Base-by-base conservation (phyloP, 2,113 vertebrate genomes). In the Triplophysa tibetana region DNA sequence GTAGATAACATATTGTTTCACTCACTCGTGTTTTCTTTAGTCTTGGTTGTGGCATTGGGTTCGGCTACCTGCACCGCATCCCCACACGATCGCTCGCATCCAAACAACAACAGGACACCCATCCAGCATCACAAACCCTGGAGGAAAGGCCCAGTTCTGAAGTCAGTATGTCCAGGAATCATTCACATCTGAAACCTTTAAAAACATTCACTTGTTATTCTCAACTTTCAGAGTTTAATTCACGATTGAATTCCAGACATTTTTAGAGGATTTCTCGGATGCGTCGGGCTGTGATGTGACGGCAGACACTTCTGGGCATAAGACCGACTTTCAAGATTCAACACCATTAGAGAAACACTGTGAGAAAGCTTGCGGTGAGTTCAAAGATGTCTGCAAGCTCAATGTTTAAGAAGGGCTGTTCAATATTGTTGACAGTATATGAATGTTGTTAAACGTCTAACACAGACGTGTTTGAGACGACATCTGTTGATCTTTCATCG, bases 11-110 rank as follows among this genome's bases (percentile, higher is more conserved):
- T 50, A 9, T 24, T 0, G 23, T 16, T 68, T 43, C 17, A 4
- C 65, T 67, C 5, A n/a, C 12, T 0, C 4, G 10, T 29, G 16
- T 52, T 54, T 23, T 3, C 9, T 58, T 12, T 66, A 98, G 97
- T 87, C 91, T 99, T 87, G 97, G 97, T 2, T 98, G 97, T 81
- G 97, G 96, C 1, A 95, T 98, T 5, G 97, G 96, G 65, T 98
- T 97, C 0, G 96, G 96, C 7, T 98, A 99, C 81, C 88, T 99
- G 84, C 97, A 98, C 83, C 93, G 96, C 82, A 98, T 98, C 87
- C 97, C 97, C 16, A 92, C 85, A 0, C 91, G 87, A 33, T 65
- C 92, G 0, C 10, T 70, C 17, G 0, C 26, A 12, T 70, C 68
- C 1, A 17, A 56, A 56, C 50, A 38, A 17, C 24, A 29, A 26